Evolutionary conservation across 2,797 vertebrate genomes (phyloP).

Genomic region (Acipenser transmontanus): DNA sequence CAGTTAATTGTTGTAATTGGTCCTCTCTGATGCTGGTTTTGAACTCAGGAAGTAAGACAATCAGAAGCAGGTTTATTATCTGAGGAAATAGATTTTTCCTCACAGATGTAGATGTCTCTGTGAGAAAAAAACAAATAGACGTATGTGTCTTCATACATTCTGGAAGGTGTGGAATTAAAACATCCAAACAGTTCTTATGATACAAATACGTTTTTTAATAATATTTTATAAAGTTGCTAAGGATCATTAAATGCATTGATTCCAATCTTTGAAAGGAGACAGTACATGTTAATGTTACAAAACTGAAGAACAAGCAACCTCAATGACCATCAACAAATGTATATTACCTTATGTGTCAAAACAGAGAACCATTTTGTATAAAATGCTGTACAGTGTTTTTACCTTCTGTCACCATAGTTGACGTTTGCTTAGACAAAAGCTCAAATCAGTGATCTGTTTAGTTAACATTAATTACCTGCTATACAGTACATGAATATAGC

Average conservation of each 20-base stretch:
- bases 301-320: no score
- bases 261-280: neutral
- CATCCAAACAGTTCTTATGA: conserved; percentile 38
- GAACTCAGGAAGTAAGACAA: conserved; percentile 77
- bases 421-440: no score
- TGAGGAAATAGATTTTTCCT: conserved; percentile 71
- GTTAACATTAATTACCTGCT: no score
- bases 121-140: conserved; percentile 70
- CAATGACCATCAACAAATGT: no score
- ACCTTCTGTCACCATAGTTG: no score
- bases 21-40: conserved; percentile 73
- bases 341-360: no score
- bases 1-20: conserved; percentile 83
- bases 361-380: no score
- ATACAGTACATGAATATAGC: neutral
- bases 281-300: neutral
- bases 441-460: no score
- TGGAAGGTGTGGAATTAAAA: conserved; percentile 58
- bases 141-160: conserved; percentile 60
- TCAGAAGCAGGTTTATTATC: conserved; percentile 75
- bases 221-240: no score
- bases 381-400: no score
- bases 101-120: conserved; percentile 70
- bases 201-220: neutral
- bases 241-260: no score